Evolutionary conservation across 2,888 invertebrate genomes (phyloP), one percentile per base, ranked within the genome.

Genomic region (Lycocerus yunnanus): DNA sequence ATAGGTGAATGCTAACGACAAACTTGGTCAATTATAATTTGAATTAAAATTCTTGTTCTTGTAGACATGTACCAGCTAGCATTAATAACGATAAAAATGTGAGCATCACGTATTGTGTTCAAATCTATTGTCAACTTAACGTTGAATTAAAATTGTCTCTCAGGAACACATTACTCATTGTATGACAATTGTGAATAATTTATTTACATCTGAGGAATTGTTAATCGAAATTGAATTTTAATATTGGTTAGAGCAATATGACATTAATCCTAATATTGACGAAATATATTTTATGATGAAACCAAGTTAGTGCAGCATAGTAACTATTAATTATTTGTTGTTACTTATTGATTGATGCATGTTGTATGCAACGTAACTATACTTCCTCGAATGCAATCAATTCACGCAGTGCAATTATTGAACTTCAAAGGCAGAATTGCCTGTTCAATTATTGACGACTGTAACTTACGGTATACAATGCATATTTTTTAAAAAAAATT

Each of bases 181-280:
- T 67, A 60, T 66, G 66, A 69, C 59, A 66, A 69, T 66, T 70
- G 73, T 70, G 70, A 73, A 73, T 73, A 69, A 73, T 70, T 73
- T 60, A 73, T 69, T 61, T 15, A 18, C 43, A 43, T 43, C 43
- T n/a, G 43, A 43, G n/a, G 43, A 43, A 21, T 21, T 21, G 8
- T 21, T 21, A 21, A 21, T 21, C 21, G 21, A 21, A 21, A 21
- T 21, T 21, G 9, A 21, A 43, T 43, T 43, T 43, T n/a, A 43
- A 43, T 43, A n/a, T n/a, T n/a, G 43, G 43, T 43, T 43, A 5
- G 2, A 43, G 6, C n/a, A n/a, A n/a, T 43, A 27, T 27, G 27
- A 27, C 15, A 60, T 16, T 6, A 60, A 60, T 59, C 11, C 1
- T 15, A 13, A 14, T 11, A 61, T 63, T n/a, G 16, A 16, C 13